These are phyloP conservation scores for Ictidomys tridecemlineatus DNA, from an alignment of 2,113 vertebrate genomes.

Conservation along the genomic window DNA sequence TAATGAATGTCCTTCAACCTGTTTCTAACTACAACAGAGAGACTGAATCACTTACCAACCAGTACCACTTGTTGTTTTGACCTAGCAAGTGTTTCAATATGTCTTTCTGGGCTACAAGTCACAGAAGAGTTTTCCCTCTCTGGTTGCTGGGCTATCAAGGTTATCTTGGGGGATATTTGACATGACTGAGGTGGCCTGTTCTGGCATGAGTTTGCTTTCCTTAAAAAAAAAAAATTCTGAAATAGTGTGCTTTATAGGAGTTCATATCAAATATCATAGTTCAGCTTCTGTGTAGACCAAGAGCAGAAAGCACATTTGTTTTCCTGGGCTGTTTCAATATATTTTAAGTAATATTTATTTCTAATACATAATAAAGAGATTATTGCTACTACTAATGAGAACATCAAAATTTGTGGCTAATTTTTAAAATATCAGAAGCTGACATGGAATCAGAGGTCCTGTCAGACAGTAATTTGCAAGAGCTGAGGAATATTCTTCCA, in stretches of 20 bases:
- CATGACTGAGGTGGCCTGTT: neutral
- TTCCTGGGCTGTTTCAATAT: neutral
- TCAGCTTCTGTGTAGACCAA: neutral
- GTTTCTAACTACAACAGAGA: neutral
- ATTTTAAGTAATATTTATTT: neutral
- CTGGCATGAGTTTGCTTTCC: neutral
- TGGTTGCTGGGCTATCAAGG: no score
- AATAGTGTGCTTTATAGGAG: neutral
- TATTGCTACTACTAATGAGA: neutral
- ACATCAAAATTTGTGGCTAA: neutral
- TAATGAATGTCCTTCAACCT: neutral
- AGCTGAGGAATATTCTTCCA: neutral
- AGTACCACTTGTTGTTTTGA: neutral
- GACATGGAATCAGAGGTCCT: neutral
- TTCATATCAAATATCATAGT: neutral
- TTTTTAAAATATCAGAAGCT: neutral
- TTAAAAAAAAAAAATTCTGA: neutral
- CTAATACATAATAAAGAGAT: neutral
- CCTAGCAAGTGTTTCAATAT: neutral
- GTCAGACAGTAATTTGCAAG: neutral
- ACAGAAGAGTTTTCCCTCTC: neutral
- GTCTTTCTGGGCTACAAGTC: neutral
- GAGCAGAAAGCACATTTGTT: neutral
- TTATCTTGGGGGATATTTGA: neutral
- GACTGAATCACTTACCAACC: neutral